phyloP scores from a whole-genome alignment of 1,140 invertebrate species.

The Lucilia sericata region DNA sequence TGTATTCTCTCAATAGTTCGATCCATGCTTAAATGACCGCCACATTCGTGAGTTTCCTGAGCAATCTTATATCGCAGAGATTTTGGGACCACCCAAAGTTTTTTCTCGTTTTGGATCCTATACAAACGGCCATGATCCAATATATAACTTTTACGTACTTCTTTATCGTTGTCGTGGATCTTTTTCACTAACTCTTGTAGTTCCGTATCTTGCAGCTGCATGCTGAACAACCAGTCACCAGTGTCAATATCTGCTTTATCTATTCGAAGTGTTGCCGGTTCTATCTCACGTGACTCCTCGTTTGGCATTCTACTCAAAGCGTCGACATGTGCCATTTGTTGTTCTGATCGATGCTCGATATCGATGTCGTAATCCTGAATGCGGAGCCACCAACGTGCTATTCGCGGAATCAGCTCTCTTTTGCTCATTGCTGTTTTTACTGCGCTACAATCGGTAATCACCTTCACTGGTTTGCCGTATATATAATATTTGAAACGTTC shows the following conservation, averaged over 20 bases:
- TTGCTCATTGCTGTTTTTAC: slow-evolving; percentile 60
- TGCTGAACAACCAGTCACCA: slow-evolving; percentile 42
- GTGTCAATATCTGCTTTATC: slow-evolving; percentile 18
- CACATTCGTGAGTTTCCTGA: slow-evolving; percentile 30
- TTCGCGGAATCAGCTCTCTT: slow-evolving; percentile 53
- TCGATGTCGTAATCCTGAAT: slow-evolving; percentile 48
- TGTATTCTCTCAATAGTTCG: slow-evolving; percentile 47
- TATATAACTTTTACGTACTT: neutral
- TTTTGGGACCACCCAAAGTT: slow-evolving; percentile 47
- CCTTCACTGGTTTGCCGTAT: slow-evolving; percentile 61
- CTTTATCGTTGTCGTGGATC: neutral
- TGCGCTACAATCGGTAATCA: slow-evolving; percentile 62
- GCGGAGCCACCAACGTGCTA: slow-evolving; percentile 63
- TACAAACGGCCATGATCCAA: neutral
- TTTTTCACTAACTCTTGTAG: slow-evolving; percentile 27
- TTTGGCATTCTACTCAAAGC: slow-evolving; percentile 37
- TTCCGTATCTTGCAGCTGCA: slow-evolving; percentile 20
- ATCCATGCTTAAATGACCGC: slow-evolving; percentile 40
- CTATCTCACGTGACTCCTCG: slow-evolving; percentile 31
- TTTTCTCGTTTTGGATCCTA: slow-evolving; percentile 29
- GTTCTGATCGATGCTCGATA: slow-evolving; percentile 35
- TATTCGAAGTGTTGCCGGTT: slow-evolving; percentile 28
- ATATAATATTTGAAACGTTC: slow-evolving; percentile 58
- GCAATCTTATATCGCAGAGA: slow-evolving; percentile 26
- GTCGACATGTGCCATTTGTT: slow-evolving; percentile 43